A percentile compares a stretch with the other conserved stretches of the same genome.
Conservation (phyloP, 2,888 invertebrate species). For the Andrena haemorrhoa region DNA sequence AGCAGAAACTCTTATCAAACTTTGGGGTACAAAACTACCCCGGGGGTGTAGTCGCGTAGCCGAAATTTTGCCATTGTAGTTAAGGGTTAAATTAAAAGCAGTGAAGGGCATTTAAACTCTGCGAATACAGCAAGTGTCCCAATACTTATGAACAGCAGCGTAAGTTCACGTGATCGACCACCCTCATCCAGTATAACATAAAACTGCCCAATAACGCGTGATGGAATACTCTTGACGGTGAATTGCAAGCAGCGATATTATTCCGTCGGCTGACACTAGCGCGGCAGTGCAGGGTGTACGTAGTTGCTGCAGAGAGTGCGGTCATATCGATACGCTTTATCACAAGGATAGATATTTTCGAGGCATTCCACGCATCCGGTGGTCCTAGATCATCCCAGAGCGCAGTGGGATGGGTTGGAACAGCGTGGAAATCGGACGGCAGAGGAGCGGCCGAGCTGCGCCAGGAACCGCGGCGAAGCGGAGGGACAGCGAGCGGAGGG, state of each 20-base stretch:
- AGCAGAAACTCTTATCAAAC: no score
- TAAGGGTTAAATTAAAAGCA: no score
- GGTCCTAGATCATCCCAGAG: constrained; percentile 58
- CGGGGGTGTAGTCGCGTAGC: no score
- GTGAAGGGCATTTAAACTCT: no score
- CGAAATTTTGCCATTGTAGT: no score
- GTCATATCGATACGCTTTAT: constrained; percentile 48
- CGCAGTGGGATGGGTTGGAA: not conserved
- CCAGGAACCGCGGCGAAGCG: constrained; percentile 1
- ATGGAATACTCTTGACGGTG: constrained; percentile 58
- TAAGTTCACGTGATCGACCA: not conserved
- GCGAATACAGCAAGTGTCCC: no score
- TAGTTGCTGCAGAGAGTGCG: constrained; percentile 18
- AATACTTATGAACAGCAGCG: no score
- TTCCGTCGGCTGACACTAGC: constrained; percentile 14
- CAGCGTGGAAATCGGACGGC: constrained; percentile 33
- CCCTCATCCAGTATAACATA: not conserved
- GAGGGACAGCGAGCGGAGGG: constrained; percentile 21
- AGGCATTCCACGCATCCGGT: constrained; percentile 63
- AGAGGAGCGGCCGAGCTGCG: constrained; percentile 10
- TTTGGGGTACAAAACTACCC: no score
- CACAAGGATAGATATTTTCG: constrained; percentile 63
- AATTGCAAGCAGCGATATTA: constrained; percentile 56
- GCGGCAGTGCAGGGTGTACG: constrained; percentile 7
- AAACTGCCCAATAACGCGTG: constrained; percentile 21